Base-by-base conservation (phyloP, 2,113 vertebrate genomes). In the Pedionomus torquatus region DNA sequence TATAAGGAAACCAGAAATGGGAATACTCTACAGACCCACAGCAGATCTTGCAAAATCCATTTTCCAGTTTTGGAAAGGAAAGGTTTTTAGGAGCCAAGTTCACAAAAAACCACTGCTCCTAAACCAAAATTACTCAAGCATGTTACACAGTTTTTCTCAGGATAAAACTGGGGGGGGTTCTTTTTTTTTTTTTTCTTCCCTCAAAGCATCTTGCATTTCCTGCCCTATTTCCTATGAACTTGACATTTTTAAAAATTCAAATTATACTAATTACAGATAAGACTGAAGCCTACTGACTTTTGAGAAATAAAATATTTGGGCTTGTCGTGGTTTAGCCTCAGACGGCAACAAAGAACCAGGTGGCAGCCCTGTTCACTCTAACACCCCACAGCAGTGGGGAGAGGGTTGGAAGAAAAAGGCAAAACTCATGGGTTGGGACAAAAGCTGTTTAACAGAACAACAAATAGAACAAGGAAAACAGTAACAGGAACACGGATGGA, bases 101-200 rank as follows among this genome's bases (percentile, higher is more conserved):
- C 16, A 72, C 5, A 69, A 80, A 77, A 80, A 64, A 44, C 4
- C 2, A 28, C 2, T 8, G 2, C 17, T 17, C 4, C 26, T 60
- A 83, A 83, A 92, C 11, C 35, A 79, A 91, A 95, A 74, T 66
- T 52, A 86, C 37, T 85, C 58, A 91, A 87, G 54, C 26, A 79
- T 3, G 24, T 65, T 33, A 35, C 30, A 69, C 2, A 46, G 37
- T 48, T 90, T 83, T 65, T 26, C 17, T n/a, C 35, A 33, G 30
- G 79, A 71, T 52, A 49, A 83, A 96, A n/a, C 17, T 30, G 17
- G 10, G 11, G 49, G 11, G 1, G 23, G 30, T 9, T 4, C 6
- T 14, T 10, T 11, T 7, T 3, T 6, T 17, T 51, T n/a, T 13
- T 4, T 6, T 20, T 6, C 1, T 6, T 10, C 20, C 2, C 20